Base-by-base conservation (phyloP, 2,888 invertebrate species). In the Schizaphis graminum region DNA sequence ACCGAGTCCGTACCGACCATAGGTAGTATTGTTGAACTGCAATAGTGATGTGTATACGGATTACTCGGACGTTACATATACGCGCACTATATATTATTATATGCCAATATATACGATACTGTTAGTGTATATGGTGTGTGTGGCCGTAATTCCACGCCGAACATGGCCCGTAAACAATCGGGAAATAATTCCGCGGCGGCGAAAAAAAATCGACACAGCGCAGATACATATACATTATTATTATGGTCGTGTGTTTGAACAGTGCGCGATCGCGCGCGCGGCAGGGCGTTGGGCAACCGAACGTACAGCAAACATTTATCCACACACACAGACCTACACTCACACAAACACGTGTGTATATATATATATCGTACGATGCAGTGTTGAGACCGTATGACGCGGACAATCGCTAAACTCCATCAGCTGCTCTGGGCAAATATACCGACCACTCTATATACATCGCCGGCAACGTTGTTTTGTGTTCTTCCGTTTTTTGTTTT, bases 331-430 rank as follows among this genome's bases (percentile, higher is more conserved):
- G 0, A 11, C 3, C 3, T 28, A n/a, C 67, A n/a, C n/a, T n/a
- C n/a, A n/a, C n/a, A n/a, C n/a, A n/a, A n/a, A n/a, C n/a, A n/a
- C n/a, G n/a, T n/a, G n/a, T n/a, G n/a, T n/a, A 57, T 8, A 57
- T 26, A 57, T 0, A 28, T 3, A 61, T 3, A 61, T 3, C 3
- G 28, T 24, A 56, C 53, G 21, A 21, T 7, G 56, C 88, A 41
- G 26, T 26, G 8, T 44, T 44, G 85, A 85, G 44, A 85, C 85
- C 49, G 41, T 21, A 21, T 53, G 35, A 35, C 41, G 91, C n/a
- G 85, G 86, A 92, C 91, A 47, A 92, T 61, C 91, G 86, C 86
- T 47, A 61, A 92, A 92, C 57, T 92, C 86, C 86, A 61, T 92
- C 86, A 16, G 86, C 47, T 61, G 86, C 47, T 92, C 57, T 57